Evolutionary conservation across 1,140 invertebrate genomes (phyloP), one percentile per base, ranked within the genome.

Genomic region (Heliconius melpomene): DNA sequence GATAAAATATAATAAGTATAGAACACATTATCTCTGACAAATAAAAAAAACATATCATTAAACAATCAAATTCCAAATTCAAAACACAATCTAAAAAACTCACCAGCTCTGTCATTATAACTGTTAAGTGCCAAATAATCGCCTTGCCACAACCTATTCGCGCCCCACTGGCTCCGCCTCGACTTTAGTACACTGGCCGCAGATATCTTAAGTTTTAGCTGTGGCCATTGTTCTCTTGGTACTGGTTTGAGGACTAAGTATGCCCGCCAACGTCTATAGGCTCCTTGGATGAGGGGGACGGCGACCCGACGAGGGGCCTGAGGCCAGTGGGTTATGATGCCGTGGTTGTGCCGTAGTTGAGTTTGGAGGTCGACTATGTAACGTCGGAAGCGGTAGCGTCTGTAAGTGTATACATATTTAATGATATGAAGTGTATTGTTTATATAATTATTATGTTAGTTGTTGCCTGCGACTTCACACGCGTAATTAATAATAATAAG

Each of bases 191-290:
- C 96, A 72, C 97, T 96, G 26, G 97, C 97, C 1, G 98, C 97
- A 26, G 96, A 96, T 82, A 99, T 97, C 95, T 98, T 95, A 76
- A 96, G 92, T 96, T 95, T 98, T 71, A 99, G 95, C 89, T 98
- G 97, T 1, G 98, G 97, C 97, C 98, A 98, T 88, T 99, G 97
- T 79, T 96, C 96, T 77, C 98, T 93, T 1, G 98, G 98, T 83
- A 98, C 96, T 73, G 96, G 96, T 83, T 95, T 95, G 1, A 99
- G 95, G 66, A 98, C 96, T 96, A 98, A 98, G 93, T 95, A 97
- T 3, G 98, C 98, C 66, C 98, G 94, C 99, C 99, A 99, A 83
- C 97, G 96, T 3, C 95, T 95, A 88, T 96, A 96, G 74, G 97
- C 96, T n/a, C 91, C 95, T 84, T 95, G 95, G 76, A 98, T 91